Conservation (phyloP, 2,113 vertebrate genomes). For the Silurus glanis region DNA sequence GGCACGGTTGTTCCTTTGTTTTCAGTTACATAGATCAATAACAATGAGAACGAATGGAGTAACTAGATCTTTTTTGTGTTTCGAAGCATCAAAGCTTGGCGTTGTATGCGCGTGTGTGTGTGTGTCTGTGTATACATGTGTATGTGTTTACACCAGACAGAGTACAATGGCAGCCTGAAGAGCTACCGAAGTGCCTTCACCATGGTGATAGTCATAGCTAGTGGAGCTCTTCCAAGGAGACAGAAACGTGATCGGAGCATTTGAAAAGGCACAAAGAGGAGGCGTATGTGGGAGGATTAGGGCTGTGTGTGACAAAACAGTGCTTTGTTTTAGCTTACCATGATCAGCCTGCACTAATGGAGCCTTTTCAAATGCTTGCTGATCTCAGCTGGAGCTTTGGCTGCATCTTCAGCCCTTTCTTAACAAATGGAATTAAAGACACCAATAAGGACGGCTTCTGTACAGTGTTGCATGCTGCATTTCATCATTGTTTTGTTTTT, state of each 20-base stretch:
- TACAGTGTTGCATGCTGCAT: neutral
- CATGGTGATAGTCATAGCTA: constrained; percentile 44
- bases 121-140: neutral
- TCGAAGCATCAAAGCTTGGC: neutral
- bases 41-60: neutral
- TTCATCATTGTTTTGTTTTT: too few relatives aligned
- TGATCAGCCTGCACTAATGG: constrained; percentile 3
- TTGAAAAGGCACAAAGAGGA: constrained; percentile 20
- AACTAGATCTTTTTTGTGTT: neutral
- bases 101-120: neutral
- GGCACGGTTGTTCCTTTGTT: neutral
- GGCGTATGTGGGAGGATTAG: neutral
- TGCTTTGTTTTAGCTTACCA: constrained; percentile 39
- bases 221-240: constrained; percentile 39
- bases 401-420: neutral
- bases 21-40: neutral
- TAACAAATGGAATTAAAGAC: constrained; percentile 8
- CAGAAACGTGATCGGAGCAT: constrained; percentile 6
- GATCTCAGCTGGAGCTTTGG: constrained; percentile 29
- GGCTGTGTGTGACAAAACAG: constrained; percentile 26
- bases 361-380: constrained; percentile 29
- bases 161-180: constrained; percentile 11
- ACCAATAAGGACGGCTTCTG: neutral
- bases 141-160: constrained; percentile 12
- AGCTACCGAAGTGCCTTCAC: constrained; percentile 32